Evolutionary conservation across 2,113 vertebrate species (phyloP).

Genomic region (Mola mola): DNA sequence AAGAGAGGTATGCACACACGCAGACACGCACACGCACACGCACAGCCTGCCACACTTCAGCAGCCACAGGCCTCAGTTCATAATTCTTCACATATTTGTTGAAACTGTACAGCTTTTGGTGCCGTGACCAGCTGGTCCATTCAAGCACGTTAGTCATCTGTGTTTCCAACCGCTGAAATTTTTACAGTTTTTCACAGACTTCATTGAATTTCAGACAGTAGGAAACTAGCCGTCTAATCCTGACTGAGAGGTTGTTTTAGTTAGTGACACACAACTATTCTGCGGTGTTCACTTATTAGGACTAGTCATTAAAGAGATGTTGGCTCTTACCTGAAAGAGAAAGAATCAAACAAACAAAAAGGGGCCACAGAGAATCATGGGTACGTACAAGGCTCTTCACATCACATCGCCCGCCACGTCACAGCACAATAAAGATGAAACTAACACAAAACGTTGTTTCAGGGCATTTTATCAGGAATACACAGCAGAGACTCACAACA

Average conservation of each 20-base stretch:
- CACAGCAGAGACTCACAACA: slow-evolving; percentile 20
- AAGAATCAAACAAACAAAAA: slow-evolving; percentile 42
- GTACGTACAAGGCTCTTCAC: slow-evolving; percentile 39
- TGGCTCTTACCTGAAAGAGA: slow-evolving; percentile 43
- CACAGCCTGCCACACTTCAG: slow-evolving; percentile 24
- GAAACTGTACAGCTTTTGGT: slow-evolving; percentile 40
- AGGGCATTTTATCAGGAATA: neutral
- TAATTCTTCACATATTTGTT: slow-evolving; percentile 65
- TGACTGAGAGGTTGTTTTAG: slow-evolving; percentile 35
- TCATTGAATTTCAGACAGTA: slow-evolving; percentile 48
- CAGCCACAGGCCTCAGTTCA: slow-evolving; percentile 26
- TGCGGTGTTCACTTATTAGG: slow-evolving; percentile 23
- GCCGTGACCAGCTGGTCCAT: slow-evolving; percentile 57
- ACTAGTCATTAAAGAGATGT: slow-evolving; percentile 46
- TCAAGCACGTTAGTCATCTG: slow-evolving; percentile 61
- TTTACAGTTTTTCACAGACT: slow-evolving; percentile 59
- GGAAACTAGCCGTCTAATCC: slow-evolving; percentile 40
- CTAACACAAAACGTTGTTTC: too few species aligned
- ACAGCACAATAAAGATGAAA: too few species aligned
- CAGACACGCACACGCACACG: neutral
- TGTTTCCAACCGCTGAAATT: slow-evolving; percentile 58
- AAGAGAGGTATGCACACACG: neutral
- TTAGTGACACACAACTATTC: slow-evolving; percentile 48
- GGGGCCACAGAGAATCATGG: slow-evolving; percentile 41
- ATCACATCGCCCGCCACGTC: too few species aligned